phyloP scores from a whole-genome alignment of 2,888 invertebrate genomes.

The Lasioglossum figueresi region DNA sequence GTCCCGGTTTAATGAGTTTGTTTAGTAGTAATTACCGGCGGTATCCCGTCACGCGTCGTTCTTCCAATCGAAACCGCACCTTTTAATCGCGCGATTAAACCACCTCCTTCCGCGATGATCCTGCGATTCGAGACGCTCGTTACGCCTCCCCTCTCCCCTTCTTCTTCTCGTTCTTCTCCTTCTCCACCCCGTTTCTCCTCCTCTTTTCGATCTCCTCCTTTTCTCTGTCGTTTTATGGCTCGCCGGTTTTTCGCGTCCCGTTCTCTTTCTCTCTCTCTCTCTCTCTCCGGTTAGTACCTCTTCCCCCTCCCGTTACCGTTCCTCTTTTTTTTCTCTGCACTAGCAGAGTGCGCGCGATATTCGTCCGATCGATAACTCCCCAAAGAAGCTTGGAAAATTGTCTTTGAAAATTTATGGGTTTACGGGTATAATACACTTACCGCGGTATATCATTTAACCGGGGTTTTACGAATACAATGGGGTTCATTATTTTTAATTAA shows the following conservation, averaged over 20 bases:
- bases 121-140: conserved; percentile 16
- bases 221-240: background rate
- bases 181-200: background rate
- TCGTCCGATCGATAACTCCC: conserved; percentile 46
- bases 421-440: conserved; percentile 68
- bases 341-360: conserved; percentile 8
- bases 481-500: conserved; percentile 73
- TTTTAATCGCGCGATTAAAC: conserved; percentile 54
- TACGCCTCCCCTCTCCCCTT: background rate
- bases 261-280: background rate
- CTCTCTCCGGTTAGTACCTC: fast-evolving
- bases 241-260: background rate
- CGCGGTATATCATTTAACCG: conserved; percentile 68
- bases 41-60: conserved; percentile 43
- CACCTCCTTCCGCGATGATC: conserved; percentile 18
- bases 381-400: conserved; percentile 60
- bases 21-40: conserved; percentile 71
- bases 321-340: background rate
- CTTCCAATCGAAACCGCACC: conserved; percentile 50
- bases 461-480: conserved; percentile 70
- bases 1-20: conserved; percentile 74
- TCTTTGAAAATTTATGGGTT: conserved; percentile 64
- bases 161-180: background rate
- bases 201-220: background rate
- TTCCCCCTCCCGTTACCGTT: background rate